Evolutionary conservation across 2,797 vertebrate species (phyloP).

Genomic region (Trachurus trachurus): DNA sequence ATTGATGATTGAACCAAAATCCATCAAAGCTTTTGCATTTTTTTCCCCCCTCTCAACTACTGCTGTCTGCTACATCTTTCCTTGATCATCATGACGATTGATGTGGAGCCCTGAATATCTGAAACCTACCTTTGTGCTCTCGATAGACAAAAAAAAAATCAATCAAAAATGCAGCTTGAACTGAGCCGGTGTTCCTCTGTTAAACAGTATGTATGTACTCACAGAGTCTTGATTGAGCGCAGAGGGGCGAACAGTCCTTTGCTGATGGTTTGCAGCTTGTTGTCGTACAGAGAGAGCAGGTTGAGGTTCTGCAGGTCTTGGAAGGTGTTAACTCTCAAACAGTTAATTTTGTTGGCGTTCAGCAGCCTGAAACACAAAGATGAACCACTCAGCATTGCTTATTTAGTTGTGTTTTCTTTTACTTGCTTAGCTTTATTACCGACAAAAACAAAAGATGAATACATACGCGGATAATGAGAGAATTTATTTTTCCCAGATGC

Average conservation of each 20-base stretch:
- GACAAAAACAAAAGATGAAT: constrained; percentile 28
- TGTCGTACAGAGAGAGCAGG: constrained; percentile 97
- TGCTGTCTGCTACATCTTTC: neutral
- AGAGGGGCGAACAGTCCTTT: constrained; percentile 96
- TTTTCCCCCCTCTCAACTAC: neutral
- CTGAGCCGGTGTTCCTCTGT: neutral
- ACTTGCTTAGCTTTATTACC: constrained; percentile 6
- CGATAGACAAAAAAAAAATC: neutral
- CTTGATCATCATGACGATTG: neutral
- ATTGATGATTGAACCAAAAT: neutral
- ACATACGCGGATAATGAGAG: constrained; percentile 26
- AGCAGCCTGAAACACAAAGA: constrained; percentile 87
- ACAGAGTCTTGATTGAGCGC: constrained; percentile 97
- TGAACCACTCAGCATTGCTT: neutral
- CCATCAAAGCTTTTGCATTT: neutral
- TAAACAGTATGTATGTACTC: constrained; percentile 73
- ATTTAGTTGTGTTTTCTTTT: constrained; percentile 4
- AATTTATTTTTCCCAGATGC: constrained; percentile 26
- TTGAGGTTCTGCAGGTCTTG: constrained; percentile 98
- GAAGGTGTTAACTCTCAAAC: constrained; percentile 96
- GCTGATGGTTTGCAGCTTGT: constrained; percentile 98
- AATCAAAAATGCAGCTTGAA: neutral
- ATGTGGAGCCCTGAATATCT: no score
- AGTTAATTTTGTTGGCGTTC: constrained; percentile 99
- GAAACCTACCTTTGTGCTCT: neutral